phyloP scores from a whole-genome alignment of 2,888 invertebrate genomes.

The Lithophane leautieri region DNA sequence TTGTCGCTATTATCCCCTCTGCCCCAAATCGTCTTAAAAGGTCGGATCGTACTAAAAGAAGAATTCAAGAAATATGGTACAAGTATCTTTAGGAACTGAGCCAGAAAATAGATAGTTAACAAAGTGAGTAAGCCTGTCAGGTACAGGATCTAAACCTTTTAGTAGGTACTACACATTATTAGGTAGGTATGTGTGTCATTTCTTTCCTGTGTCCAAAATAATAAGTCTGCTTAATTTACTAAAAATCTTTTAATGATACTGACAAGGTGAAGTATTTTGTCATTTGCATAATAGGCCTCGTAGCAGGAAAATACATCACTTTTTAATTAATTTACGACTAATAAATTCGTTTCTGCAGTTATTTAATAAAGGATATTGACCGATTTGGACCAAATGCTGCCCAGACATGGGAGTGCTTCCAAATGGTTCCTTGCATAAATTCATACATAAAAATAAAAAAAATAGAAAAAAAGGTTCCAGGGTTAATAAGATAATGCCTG shows the following conservation, averaged over 20 bases:
- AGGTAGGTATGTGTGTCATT: too few relatives aligned
- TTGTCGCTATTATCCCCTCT: not conserved
- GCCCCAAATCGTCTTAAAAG: not conserved
- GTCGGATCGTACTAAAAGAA: too few relatives aligned
- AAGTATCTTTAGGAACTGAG: not conserved
- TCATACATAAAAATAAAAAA: too few relatives aligned
- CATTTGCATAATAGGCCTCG: not conserved
- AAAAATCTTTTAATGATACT: slow-evolving; percentile 33
- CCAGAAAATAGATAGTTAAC: not conserved
- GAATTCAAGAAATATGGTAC: not conserved
- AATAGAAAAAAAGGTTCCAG: too few relatives aligned
- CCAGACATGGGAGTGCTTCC: too few relatives aligned
- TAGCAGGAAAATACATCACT: not conserved
- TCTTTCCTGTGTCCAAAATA: not conserved
- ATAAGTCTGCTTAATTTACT: not conserved
- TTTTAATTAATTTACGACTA: too few relatives aligned
- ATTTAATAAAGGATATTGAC: not conserved
- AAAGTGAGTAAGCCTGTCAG: not conserved
- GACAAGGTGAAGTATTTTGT: slow-evolving; percentile 2
- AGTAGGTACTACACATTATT: too few relatives aligned
- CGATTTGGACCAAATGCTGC: too few relatives aligned
- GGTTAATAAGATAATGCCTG: too few relatives aligned
- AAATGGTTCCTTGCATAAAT: too few relatives aligned
- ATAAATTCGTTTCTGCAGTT: not conserved
- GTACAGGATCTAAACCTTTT: not conserved